A percentile compares a stretch with the other conserved stretches of the same genome.
Conservation (phyloP, 2,113 vertebrate species). For the Tenebrosternarchus preto region DNA sequence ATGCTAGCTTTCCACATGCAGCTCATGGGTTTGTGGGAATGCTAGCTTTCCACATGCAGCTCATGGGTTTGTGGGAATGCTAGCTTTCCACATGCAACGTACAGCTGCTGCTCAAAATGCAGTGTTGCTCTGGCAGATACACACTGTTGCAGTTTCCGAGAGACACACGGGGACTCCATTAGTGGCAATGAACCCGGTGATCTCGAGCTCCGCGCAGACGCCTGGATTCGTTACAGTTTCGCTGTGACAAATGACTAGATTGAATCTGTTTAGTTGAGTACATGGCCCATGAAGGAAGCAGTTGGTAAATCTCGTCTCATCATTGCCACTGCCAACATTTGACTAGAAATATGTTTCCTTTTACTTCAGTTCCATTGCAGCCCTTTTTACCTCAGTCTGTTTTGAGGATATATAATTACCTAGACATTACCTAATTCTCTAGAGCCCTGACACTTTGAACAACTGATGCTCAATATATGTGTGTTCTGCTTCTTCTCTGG, state of each 20-base stretch:
- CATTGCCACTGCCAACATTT: background rate
- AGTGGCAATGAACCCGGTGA: background rate
- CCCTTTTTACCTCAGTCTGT: background rate
- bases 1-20: no score
- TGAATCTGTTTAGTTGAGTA: background rate
- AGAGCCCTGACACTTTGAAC: background rate
- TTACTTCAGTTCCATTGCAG: background rate
- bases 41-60: no score
- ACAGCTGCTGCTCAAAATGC: background rate
- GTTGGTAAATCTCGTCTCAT: background rate
- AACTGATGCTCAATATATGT: background rate
- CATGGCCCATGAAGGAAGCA: background rate
- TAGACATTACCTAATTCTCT: background rate
- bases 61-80: background rate
- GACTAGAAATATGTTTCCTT: background rate
- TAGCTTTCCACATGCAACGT: background rate
- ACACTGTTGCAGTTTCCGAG: background rate
- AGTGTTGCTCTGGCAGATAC: background rate
- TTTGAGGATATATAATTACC: background rate
- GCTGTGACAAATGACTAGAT: constrained; percentile 2
- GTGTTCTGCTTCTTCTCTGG: background rate
- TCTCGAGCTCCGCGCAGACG: background rate
- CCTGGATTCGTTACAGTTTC: background rate
- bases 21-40: no score
- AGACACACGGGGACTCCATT: background rate